These are phyloP conservation scores for Cremastinae sp. DNA, from an alignment of 2,888 invertebrate species.

Conservation along the genomic window DNA sequence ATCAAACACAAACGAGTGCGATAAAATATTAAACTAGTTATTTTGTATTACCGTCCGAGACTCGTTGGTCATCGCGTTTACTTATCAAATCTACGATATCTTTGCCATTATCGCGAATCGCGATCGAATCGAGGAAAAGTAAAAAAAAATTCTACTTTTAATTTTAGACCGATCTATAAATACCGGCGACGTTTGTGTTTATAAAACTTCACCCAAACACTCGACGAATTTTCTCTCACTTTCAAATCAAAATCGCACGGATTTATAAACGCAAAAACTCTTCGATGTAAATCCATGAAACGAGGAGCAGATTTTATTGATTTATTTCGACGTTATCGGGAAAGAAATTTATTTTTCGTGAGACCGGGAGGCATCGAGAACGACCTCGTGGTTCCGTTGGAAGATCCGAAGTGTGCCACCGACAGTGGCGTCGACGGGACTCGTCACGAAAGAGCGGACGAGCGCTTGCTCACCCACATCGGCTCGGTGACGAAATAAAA, in stretches of 20 bases:
- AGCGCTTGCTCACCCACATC: slow-evolving; percentile 13
- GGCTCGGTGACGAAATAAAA: slow-evolving; percentile 34
- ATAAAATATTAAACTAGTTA: too few relatives aligned
- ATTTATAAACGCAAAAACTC: too few relatives aligned
- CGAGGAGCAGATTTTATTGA: background rate
- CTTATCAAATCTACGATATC: too few relatives aligned
- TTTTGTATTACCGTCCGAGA: too few relatives aligned
- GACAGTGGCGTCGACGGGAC: slow-evolving; percentile 27
- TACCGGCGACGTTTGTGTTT: slow-evolving; percentile 55
- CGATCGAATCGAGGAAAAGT: slow-evolving; percentile 8
- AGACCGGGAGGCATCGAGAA: slow-evolving; percentile 11
- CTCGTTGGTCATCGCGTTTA: too few relatives aligned
- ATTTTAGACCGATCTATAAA: slow-evolving; percentile 71
- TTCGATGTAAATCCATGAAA: too few relatives aligned
- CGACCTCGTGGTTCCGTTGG: slow-evolving; percentile 42
- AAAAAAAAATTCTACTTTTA: slow-evolving; percentile 54
- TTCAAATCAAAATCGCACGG: too few relatives aligned
- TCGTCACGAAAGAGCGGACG: slow-evolving; percentile 31
- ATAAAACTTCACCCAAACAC: slow-evolving; percentile 9
- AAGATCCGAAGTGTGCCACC: slow-evolving; percentile 44
- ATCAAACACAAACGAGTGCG: too few relatives aligned
- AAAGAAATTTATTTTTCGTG: slow-evolving; percentile 10
- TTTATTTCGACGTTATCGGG: background rate
- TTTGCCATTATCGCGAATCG: too few relatives aligned
- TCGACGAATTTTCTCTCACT: slow-evolving; percentile 1